A percentile compares a stretch with the other conserved stretches of the same genome.
These are phyloP conservation scores for Platycnemis pennipes DNA, from an alignment of 2,888 invertebrate genomes.

Conservation along the genomic window DNA sequence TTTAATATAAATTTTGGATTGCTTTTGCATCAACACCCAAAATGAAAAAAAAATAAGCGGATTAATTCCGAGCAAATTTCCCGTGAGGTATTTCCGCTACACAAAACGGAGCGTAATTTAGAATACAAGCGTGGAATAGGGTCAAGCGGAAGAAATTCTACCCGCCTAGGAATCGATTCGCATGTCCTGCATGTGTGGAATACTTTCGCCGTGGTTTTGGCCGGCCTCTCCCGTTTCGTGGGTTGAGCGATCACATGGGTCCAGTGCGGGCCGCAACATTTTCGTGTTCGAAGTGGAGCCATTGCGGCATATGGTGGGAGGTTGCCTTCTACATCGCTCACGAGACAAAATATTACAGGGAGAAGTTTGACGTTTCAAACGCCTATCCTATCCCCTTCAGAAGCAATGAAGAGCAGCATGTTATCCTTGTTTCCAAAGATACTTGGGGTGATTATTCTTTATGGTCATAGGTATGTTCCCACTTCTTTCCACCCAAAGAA, in stretches of 20 bases:
- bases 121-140: not conserved
- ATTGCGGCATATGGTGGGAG: not conserved
- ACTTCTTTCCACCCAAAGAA: too few relatives aligned
- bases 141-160: slow-evolving; percentile 1
- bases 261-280: not conserved
- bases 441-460: too few relatives aligned
- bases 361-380: too few relatives aligned
- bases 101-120: not conserved
- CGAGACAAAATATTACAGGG: not conserved
- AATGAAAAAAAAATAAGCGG: not conserved
- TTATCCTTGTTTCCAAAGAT: too few relatives aligned
- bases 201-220: not conserved
- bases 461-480: too few relatives aligned
- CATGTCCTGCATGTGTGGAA: not conserved
- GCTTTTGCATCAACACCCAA: not conserved
- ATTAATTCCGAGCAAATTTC: not conserved
- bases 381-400: too few relatives aligned
- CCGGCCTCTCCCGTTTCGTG: not conserved
- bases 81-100: not conserved
- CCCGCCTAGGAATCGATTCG: not conserved
- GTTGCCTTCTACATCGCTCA: not conserved
- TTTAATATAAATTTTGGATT: not conserved
- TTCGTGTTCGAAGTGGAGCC: not conserved
- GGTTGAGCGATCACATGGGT: not conserved
- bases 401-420: too few relatives aligned